phyloP scores from a whole-genome alignment of 2,888 invertebrate species.

The Scaptomyza parva region DNA sequence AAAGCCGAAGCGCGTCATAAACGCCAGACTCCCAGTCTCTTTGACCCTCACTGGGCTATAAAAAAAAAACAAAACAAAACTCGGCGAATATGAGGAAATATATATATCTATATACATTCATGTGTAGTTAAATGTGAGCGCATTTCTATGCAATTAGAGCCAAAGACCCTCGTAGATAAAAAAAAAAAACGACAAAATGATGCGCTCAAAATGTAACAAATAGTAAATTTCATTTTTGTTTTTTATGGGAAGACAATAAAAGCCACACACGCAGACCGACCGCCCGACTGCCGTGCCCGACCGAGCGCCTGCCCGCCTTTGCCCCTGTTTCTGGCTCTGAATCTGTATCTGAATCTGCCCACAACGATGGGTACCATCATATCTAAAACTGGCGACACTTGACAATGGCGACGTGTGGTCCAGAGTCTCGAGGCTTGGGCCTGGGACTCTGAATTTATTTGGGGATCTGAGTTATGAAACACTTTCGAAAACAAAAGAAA shows the following conservation, averaged over 20 bases:
- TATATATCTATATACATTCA: neutral
- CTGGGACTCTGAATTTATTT: constrained; percentile 23
- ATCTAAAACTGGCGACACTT: constrained; percentile 67
- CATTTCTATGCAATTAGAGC: constrained; percentile 69
- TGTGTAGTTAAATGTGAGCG: constrained; percentile 31
- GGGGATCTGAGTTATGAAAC: constrained; percentile 58
- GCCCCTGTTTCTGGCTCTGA: constrained; percentile 9
- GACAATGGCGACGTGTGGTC: constrained; percentile 76
- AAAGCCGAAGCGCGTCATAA: too few species aligned
- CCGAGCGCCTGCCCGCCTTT: neutral
- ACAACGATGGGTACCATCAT: constrained; percentile 70
- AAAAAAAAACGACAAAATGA: constrained; percentile 38
- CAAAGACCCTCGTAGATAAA: constrained; percentile 60
- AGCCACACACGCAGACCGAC: constrained; percentile 64
- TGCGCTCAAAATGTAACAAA: constrained; percentile 72
- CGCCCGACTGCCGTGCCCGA: neutral
- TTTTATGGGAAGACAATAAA: constrained; percentile 72
- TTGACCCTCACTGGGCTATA: constrained; percentile 45
- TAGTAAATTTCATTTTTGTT: constrained; percentile 65
- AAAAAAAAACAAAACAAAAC: constrained; percentile 26
- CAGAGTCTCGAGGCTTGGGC: constrained; percentile 35
- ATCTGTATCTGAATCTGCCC: constrained; percentile 26
- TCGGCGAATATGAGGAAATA: constrained; percentile 24
- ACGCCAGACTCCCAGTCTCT: constrained; percentile 12
- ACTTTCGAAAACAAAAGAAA: constrained; percentile 47